These are phyloP conservation scores for Morpho helenor DNA, from an alignment of 2,888 invertebrate species.

Conservation along the genomic window DNA sequence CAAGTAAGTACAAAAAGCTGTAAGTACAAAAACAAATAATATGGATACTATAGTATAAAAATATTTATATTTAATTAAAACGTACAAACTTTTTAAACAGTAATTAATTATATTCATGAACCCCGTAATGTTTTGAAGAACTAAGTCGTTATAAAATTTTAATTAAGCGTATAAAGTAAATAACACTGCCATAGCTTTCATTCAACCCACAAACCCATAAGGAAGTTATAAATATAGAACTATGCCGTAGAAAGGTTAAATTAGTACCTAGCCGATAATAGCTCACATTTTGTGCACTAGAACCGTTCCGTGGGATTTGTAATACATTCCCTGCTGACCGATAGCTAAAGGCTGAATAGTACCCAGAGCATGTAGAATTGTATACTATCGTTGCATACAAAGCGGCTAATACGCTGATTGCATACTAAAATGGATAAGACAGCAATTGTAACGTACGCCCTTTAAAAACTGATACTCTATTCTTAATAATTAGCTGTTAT, in stretches of 20 bases:
- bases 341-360: conserved; percentile 31
- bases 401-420: conserved; percentile 19
- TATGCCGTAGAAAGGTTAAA: conserved; percentile 27
- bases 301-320: conserved; percentile 25
- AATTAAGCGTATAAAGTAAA: conserved; percentile 7
- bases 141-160: neutral
- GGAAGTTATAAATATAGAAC: conserved; percentile 25
- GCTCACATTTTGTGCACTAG: conserved; percentile 22
- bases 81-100: too few species aligned
- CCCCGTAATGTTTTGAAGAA: neutral
- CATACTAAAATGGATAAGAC: conserved; percentile 21
- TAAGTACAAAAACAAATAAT: too few species aligned
- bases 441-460: conserved; percentile 10
- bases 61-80: too few species aligned
- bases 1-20: too few species aligned
- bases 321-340: conserved; percentile 31
- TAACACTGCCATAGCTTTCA: conserved; percentile 11
- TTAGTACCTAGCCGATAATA: conserved; percentile 23
- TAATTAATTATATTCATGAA: too few species aligned
- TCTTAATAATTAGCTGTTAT: too few species aligned
- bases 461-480: conserved; percentile 1
- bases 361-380: conserved; percentile 27
- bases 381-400: conserved; percentile 21
- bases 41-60: too few species aligned
- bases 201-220: conserved; percentile 25